Conservation (phyloP, 2,888 invertebrate genomes). For the Perithous albicinctus region DNA sequence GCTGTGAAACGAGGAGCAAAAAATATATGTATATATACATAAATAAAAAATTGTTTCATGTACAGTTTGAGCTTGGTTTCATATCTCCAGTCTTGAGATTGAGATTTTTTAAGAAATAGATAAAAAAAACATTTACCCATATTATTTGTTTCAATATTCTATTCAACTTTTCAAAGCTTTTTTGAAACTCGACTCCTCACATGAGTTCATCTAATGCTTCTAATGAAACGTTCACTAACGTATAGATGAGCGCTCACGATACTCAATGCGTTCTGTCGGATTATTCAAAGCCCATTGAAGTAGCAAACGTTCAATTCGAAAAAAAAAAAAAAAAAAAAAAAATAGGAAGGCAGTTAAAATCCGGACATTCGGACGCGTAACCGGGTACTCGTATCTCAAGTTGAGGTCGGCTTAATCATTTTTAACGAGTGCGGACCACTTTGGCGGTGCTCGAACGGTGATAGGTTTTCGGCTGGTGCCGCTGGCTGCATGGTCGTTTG, state of each 20-base stretch:
- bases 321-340: neutral
- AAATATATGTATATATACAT: constrained; percentile 4
- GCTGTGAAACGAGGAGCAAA: constrained; percentile 27
- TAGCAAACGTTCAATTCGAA: neutral
- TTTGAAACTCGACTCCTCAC: neutral
- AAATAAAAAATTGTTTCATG: neutral
- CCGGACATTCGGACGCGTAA: constrained; percentile 24
- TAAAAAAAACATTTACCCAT: neutral
- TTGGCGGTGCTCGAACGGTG: constrained; percentile 51
- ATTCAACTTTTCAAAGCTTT: neutral
- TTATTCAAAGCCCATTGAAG: constrained; percentile 19
- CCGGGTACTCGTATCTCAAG: constrained; percentile 48
- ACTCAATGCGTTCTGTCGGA: constrained; percentile 3
- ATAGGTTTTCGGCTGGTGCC: constrained; percentile 58
- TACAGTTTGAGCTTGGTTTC: constrained; percentile 5
- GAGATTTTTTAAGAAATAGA: neutral
- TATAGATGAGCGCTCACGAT: neutral
- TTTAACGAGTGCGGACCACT: constrained; percentile 61
- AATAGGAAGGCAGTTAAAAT: constrained; percentile 24
- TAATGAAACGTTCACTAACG: constrained; percentile 1
- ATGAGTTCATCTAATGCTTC: neutral
- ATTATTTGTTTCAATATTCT: neutral
- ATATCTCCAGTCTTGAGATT: neutral
- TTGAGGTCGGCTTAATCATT: constrained; percentile 62
- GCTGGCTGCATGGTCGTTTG: constrained; percentile 30